Base-by-base conservation (phyloP, 2,888 invertebrate genomes). In the Dryococelus australis region DNA sequence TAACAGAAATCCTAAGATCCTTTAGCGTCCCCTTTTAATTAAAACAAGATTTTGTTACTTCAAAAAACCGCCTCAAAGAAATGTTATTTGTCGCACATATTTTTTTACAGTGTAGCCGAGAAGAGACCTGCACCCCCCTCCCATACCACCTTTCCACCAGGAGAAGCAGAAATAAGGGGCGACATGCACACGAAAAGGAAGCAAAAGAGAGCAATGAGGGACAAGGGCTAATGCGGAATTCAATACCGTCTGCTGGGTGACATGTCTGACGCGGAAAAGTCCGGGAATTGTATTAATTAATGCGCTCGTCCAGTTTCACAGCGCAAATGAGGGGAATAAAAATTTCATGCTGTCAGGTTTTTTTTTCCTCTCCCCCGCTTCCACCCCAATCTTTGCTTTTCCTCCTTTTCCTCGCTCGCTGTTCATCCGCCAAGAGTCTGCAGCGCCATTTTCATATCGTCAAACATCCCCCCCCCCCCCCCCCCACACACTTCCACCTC, bases 271-370 rank as follows among this genome's bases (percentile, higher is more conserved):
- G 65, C 24, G 16, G 65, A 24, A 51, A 65, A 65, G 65, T 65
- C 65, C 65, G 65, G 65, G 65, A 65, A 65, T 65, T 24, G 65
- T 65, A 65, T 65, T 65, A 65, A 65, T 65, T 65, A 65, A 65
- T 65, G 65, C 65, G 65, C 65, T 4, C 65, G n/a, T 65, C n/a
- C 65, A 8, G 65, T 65, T n/a, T 65, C 65, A 20, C 24, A 65
- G 65, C 65, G 65, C 65, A 5, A 65, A 65, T 65, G 65, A 65
- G 65, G 65, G 65, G n/a, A 65, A 65, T 65, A 65, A 65, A 65
- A 65, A 65, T 65, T 35, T 65, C 65, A 65, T 65, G 20, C 65
- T 65, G 65, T 65, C 65, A 65, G 65, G 2, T 65, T 65, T 65
- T 65, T 65, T 24, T 24, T 65, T n/a, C 65, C 1, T 35, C 35